Evolutionary conservation across 2,113 vertebrate genomes (phyloP).

Genomic region (Lepus europaeus): DNA sequence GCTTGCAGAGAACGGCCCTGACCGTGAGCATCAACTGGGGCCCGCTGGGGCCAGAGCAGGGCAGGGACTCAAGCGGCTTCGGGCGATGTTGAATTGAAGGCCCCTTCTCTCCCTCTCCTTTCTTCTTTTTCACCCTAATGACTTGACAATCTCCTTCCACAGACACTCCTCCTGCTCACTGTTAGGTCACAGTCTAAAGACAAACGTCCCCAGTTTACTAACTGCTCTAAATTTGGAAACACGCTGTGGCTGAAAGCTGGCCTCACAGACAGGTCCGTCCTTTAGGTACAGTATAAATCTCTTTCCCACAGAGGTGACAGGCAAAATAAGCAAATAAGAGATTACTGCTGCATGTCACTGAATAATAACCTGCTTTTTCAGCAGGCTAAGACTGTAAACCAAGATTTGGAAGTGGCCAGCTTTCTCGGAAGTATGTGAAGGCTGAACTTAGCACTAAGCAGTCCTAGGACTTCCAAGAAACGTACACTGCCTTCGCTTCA

Average conservation of each 20-base stretch:
- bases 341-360: neutral
- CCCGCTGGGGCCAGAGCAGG: neutral
- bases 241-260: neutral
- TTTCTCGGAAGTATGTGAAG: neutral
- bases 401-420: neutral
- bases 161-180: slow-evolving; percentile 19
- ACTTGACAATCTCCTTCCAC: neutral
- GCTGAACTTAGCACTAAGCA: neutral
- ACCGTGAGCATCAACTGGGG: neutral
- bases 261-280: neutral
- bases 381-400: neutral
- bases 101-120: neutral
- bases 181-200: neutral
- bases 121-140: neutral
- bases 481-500: accelerated
- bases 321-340: neutral
- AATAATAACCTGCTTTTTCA: neutral
- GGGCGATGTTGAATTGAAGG: neutral
- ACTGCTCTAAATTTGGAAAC: slow-evolving; percentile 14
- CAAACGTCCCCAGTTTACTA: neutral
- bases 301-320: neutral
- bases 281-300: neutral
- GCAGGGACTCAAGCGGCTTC: neutral
- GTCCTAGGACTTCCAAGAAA: slow-evolving; percentile 56
- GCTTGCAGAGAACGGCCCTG: neutral